A percentile compares a stretch with the other conserved stretches of the same genome.
Conservation (phyloP, 2,888 invertebrate species). For the Marronus borbonicus region DNA sequence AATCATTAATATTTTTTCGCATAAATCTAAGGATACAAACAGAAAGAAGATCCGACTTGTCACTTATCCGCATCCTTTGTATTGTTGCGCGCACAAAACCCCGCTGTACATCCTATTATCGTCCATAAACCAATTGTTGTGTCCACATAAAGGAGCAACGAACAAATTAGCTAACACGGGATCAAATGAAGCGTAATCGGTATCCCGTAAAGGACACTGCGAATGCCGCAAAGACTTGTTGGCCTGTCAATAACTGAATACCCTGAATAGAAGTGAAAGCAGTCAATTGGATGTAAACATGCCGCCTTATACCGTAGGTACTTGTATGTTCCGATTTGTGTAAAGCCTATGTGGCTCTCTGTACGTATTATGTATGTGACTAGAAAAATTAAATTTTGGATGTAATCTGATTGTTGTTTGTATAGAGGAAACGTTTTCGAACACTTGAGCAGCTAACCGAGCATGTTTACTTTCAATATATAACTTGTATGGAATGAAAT, state of each 20-base stretch:
- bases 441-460: constrained; percentile 14
- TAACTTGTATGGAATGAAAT: not conserved
- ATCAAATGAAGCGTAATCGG: constrained; percentile 49
- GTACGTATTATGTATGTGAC: not conserved
- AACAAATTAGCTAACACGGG: constrained; percentile 29
- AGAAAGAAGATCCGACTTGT: constrained; percentile 34
- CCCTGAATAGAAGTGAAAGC: constrained; percentile 57
- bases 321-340: constrained; percentile 1
- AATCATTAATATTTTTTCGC: constrained; percentile 12
- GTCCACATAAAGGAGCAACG: constrained; percentile 38
- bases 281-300: constrained; percentile 57
- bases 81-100: constrained; percentile 21
- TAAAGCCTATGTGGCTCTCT: not conserved
- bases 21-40: constrained; percentile 29
- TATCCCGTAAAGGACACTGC: constrained; percentile 52
- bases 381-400: constrained; percentile 31
- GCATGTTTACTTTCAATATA: constrained; percentile 7
- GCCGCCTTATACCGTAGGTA: constrained; percentile 50
- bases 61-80: constrained; percentile 16
- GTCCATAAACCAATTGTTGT: constrained; percentile 40
- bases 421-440: constrained; percentile 1
- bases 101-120: constrained; percentile 39
- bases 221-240: constrained; percentile 58
- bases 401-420: constrained; percentile 29
- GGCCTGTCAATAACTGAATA: constrained; percentile 57